phyloP scores from a whole-genome alignment of 2,797 vertebrate species.

The Odontamblyopus lacepedii region DNA sequence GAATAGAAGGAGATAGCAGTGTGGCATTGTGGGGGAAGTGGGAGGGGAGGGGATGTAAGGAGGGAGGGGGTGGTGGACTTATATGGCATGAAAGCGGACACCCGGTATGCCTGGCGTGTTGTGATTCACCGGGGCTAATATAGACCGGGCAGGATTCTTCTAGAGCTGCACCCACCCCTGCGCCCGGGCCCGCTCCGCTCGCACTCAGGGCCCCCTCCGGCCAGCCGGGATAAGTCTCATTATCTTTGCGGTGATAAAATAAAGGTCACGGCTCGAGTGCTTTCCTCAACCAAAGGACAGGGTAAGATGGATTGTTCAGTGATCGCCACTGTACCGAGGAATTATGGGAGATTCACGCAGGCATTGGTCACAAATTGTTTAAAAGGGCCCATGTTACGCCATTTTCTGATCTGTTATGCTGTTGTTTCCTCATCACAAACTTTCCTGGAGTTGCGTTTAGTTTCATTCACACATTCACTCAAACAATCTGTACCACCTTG shows the following conservation, averaged over 20 bases:
- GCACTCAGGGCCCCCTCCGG: constrained; percentile 54
- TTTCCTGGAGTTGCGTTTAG: no score
- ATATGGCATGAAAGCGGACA: constrained; percentile 98
- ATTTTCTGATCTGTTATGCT: no score
- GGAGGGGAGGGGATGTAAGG: constrained; percentile 68
- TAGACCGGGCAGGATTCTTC: constrained; percentile 82
- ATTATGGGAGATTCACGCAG: no score
- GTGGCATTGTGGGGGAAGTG: constrained; percentile 76
- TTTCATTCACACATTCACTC: no score
- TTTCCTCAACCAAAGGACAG: neutral
- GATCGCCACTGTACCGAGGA: no score
- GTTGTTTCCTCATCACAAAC: no score
- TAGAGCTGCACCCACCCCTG: constrained; percentile 36
- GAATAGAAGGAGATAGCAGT: constrained; percentile 94
- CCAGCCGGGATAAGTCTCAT: constrained; percentile 53
- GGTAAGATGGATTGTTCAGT: neutral
- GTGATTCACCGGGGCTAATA: constrained; percentile 94
- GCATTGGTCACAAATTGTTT: no score
- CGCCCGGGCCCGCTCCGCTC: constrained; percentile 28
- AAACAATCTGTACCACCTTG: no score
- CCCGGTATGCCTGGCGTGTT: constrained; percentile 82
- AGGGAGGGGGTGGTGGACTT: constrained; percentile 78
- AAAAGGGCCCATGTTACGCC: no score
- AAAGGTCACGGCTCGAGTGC: constrained; percentile 39
- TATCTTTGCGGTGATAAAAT: constrained; percentile 45